Evolutionary conservation across 2,888 invertebrate species (phyloP), one percentile per base, ranked within the genome.

Genomic region (Acanthococcus lagerstroemiae): DNA sequence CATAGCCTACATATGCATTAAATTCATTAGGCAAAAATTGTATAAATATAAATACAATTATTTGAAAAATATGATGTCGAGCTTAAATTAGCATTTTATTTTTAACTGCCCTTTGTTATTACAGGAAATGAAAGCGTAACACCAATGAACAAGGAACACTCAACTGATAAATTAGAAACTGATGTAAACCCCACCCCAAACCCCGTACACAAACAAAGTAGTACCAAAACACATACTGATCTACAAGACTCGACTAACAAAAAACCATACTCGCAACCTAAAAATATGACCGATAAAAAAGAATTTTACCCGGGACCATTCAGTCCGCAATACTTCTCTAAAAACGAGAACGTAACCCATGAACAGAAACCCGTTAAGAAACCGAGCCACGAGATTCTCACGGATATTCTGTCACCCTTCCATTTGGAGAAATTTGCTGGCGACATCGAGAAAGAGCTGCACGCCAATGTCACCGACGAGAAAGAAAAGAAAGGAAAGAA

Each of bases 201-300:
- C 5, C 50, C 24, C 50, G 24, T 4, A 46, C 50, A 3, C 27
- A 61, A 61, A 48, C 26, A 19, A 61, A 48, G 15, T 26, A 61
- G 30, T 3, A 50, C 9, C 24, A 48, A 57, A 30, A 37, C 57
- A 24, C 30, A 24, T 19, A 44, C 57, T 37, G 45, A 24, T n/a
- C 19, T 60, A 60, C 72, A 69, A 73, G 73, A 67, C 74, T 74
- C 44, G 24, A 58, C 19, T 45, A 48, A 60, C 19, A 21, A 60
- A 48, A 48, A 37, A 19, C 46, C 46, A 1, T 45, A 60, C 44
- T 22, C 25, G 17, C 24, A 46, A 17, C 17, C 24, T n/a, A 22
- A 12, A 52, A 52, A 74, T 73, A 5, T 71, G 72, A 30, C 73
- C n/a, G 52, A 58, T 37, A 68, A 68, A 52, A 69, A 69, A 68